phyloP scores from a whole-genome alignment of 2,113 vertebrate species.

The Chaetops frenatus region DNA sequence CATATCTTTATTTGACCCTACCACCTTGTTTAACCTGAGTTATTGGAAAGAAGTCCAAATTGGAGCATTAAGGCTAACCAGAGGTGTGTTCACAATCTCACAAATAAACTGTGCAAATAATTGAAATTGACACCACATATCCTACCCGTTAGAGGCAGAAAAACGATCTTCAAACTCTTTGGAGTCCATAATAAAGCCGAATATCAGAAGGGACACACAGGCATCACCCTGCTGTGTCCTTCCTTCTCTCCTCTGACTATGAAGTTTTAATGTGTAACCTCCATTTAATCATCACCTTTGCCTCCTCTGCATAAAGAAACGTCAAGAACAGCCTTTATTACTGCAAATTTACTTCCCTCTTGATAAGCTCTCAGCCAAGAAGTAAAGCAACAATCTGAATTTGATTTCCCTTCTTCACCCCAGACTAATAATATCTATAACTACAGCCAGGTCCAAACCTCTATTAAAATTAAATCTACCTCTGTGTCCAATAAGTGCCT shows the following conservation, averaged over 20 bases:
- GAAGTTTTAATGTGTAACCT: constrained; percentile 7
- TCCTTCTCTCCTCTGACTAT: neutral
- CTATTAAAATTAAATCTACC: constrained; percentile 50
- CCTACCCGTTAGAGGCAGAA: neutral
- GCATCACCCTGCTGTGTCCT: neutral
- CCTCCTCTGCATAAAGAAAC: constrained; percentile 5
- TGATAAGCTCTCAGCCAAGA: constrained; percentile 50
- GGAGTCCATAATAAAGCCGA: neutral
- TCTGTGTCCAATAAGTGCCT: too few species aligned
- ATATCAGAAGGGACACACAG: neutral
- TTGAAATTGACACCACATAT: neutral
- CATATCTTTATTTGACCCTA: neutral
- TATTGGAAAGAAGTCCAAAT: neutral
- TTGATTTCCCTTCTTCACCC: constrained; percentile 37
- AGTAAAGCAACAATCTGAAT: constrained; percentile 35
- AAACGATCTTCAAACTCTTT: neutral
- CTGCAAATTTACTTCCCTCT: constrained; percentile 43
- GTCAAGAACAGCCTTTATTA: constrained; percentile 43
- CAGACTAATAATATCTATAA: constrained; percentile 39
- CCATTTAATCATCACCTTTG: constrained; percentile 47
- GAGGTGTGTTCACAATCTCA: neutral
- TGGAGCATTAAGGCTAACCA: neutral
- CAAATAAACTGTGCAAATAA: neutral
- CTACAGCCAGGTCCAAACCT: constrained; percentile 38
- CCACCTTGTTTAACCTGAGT: neutral